These are phyloP conservation scores for Nymphalis polychloros DNA, from an alignment of 2,888 invertebrate species.

Conservation along the genomic window DNA sequence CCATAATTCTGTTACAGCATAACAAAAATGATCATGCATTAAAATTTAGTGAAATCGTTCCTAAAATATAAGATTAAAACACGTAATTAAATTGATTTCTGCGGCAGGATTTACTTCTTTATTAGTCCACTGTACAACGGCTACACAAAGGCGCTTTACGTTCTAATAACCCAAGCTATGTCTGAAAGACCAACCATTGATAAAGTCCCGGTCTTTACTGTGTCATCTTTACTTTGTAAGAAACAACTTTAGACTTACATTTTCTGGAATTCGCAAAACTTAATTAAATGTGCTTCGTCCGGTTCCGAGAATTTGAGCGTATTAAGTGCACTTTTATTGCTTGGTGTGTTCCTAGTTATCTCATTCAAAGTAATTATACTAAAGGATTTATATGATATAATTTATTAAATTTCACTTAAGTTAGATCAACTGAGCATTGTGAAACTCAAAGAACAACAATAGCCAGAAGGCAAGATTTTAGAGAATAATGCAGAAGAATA, in stretches of 20 bases:
- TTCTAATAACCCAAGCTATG: constrained; percentile 52
- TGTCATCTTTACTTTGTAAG: constrained; percentile 29
- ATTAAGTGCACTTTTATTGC: constrained; percentile 26
- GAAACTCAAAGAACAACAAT: no score
- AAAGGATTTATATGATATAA: background rate
- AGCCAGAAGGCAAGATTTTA: no score
- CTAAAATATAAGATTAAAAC: constrained; percentile 35
- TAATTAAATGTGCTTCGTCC: constrained; percentile 28
- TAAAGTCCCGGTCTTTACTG: constrained; percentile 27
- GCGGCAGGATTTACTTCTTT: constrained; percentile 41
- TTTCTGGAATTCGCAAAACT: constrained; percentile 27
- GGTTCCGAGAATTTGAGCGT: constrained; percentile 24
- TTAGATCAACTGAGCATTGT: no score
- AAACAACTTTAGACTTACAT: constrained; percentile 23
- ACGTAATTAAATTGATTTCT: constrained; percentile 56
- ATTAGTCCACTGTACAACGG: constrained; percentile 43
- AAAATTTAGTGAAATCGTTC: constrained; percentile 1
- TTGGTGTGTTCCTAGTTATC: constrained; percentile 20
- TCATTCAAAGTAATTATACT: constrained; percentile 21
- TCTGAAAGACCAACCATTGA: constrained; percentile 37
- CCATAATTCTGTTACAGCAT: background rate
- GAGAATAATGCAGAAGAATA: no score
- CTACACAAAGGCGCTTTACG: constrained; percentile 42
- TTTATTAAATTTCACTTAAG: no score
- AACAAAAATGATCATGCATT: background rate